Conservation (phyloP, 2,888 invertebrate genomes). For the Cremastinae sp. region DNA sequence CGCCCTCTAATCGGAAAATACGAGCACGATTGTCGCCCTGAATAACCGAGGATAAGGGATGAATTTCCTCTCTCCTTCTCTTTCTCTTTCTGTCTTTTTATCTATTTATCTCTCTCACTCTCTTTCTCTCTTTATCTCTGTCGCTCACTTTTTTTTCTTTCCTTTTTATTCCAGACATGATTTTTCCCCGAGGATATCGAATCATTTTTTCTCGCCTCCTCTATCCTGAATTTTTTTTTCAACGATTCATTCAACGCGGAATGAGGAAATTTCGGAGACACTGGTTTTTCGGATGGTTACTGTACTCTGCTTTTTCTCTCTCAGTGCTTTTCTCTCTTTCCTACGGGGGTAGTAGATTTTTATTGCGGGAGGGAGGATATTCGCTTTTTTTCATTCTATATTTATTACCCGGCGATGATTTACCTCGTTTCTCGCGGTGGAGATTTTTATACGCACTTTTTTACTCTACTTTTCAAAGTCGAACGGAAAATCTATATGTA, state of each 20-base stretch:
- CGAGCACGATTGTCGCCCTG: constrained; percentile 77
- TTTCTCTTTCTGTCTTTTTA: constrained; percentile 12
- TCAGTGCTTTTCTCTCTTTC: not conserved
- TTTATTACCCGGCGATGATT: no score
- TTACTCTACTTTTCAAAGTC: not conserved
- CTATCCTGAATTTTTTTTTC: constrained; percentile 10
- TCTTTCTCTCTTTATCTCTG: constrained; percentile 11
- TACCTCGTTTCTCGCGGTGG: constrained; percentile 16
- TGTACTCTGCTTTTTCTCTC: not conserved
- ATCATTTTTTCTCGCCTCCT: not conserved
- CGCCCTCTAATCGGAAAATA: constrained; percentile 80
- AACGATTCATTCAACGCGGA: constrained; percentile 10
- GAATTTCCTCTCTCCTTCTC: constrained; percentile 13
- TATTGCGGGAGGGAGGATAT: not conserved
- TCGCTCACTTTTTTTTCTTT: no score
- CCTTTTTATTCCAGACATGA: constrained; percentile 20
- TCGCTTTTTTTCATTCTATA: not conserved
- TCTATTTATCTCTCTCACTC: constrained; percentile 7
- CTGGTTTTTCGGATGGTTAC: not conserved
- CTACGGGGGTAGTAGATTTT: constrained; percentile 2
- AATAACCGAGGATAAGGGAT: constrained; percentile 19
- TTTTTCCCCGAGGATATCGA: constrained; percentile 33
- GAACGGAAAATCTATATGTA: no score
- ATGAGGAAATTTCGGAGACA: constrained; percentile 10
- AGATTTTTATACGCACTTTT: constrained; percentile 30